Base-by-base conservation (phyloP, 2,797 vertebrate genomes). In the Schizopygopsis pylzovi region DNA sequence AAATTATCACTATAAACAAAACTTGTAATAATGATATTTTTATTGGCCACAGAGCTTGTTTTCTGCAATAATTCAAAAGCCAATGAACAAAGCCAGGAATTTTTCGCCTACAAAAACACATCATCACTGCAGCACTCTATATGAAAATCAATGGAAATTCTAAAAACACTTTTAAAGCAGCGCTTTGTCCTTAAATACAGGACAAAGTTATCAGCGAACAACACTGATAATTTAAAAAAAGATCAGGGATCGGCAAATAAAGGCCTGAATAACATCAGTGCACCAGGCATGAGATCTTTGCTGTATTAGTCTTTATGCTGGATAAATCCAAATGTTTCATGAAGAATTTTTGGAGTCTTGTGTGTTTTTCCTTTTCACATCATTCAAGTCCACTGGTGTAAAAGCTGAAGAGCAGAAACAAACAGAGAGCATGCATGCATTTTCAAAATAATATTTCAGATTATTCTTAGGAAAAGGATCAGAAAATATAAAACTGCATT, bases 351-450 rank as follows among this genome's bases (percentile, higher is more conserved):
- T 87, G 68, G 83, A 83, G 72, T 97, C 96, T 90, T 96, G 96
- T 91, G 92, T 92, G 87, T 90, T 95, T 88, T 96, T 93, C 87
- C 96, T 94, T 89, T 95, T 95, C 92, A 97, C 92, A 72, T 96
- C 95, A 0, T 95, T 95, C 92, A 97, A 91, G 90, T 97, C 96
- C 4, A 97, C 93, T 13, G 96, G 96, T 89, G 95, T 97, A 90
- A 97, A 97, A 33, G 95, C 96, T 97, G 94, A 72, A 67, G 11
- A 76, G 68, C 12, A 39, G 16, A 86, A 81, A 80, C 28, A 78
- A 56, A 52, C 37, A 25, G 43, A 68, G 13, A 45, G 13, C 61
- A 18, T 47, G 41, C 15, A 65, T 33, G 4, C 15, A 56, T 13
- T 71, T 43, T n/a, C 4, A 22, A 70, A 37, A 75, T 18, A 8